A percentile compares a stretch with the other conserved stretches of the same genome.
phyloP scores from a whole-genome alignment of 2,113 vertebrate genomes.

The Monarcha castaneiventris region DNA sequence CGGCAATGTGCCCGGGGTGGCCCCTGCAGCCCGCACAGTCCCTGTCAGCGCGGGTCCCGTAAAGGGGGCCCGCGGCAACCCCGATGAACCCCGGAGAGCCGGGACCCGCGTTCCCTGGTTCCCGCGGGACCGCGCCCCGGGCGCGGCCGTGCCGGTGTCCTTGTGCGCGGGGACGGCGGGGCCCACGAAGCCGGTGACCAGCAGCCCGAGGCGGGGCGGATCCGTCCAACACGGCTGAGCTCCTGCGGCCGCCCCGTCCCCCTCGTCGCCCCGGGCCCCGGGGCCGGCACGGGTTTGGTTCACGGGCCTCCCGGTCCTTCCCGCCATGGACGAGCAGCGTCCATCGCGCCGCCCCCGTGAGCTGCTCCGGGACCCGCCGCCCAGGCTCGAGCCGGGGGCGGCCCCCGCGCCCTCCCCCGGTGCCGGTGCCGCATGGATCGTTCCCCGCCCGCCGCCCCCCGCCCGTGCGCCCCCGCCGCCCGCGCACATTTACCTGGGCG shows the following conservation, averaged over 20 bases:
- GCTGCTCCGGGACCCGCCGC: not conserved
- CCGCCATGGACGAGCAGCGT: not conserved
- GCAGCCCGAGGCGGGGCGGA: not conserved
- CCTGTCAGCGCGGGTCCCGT: not conserved
- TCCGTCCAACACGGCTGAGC: not conserved
- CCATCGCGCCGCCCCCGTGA: not conserved
- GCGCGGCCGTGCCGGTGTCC: not conserved
- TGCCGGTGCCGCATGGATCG: not conserved
- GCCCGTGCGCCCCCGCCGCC: not conserved
- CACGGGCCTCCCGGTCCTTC: not conserved
- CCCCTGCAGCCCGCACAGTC: not conserved
- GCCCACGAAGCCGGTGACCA: not conserved
- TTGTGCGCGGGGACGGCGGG: not conserved
- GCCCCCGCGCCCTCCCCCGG: not conserved
- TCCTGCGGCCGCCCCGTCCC: not conserved
- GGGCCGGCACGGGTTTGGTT: not conserved
- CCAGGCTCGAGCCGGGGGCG: not conserved
- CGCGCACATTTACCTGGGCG: conserved; percentile 82
- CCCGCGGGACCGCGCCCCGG: not conserved
- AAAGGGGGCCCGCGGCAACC: not conserved
- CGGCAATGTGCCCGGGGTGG: not conserved
- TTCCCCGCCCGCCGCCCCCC: not conserved
- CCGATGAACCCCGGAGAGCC: not conserved
- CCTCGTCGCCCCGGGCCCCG: not conserved
- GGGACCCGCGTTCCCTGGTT: not conserved